These are phyloP conservation scores for Colletes collaris DNA, from an alignment of 2,888 invertebrate genomes.

Conservation along the genomic window DNA sequence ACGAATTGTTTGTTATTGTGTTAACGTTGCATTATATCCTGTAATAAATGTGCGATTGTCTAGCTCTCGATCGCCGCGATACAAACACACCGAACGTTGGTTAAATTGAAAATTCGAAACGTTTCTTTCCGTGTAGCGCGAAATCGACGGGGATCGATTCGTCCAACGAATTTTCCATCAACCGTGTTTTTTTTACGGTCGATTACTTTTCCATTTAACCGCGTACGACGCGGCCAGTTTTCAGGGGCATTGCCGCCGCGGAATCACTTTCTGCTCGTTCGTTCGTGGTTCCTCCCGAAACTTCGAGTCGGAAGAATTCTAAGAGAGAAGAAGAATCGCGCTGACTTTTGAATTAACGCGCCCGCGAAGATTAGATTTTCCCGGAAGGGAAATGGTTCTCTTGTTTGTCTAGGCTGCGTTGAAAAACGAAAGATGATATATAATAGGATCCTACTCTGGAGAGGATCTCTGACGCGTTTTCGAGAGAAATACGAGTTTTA, in stretches of 20 bases:
- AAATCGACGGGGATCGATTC: background rate
- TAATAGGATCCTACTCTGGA: background rate
- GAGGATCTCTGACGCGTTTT: background rate
- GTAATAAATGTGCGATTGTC: slow-evolving; percentile 36
- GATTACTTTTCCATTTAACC: slow-evolving; percentile 65
- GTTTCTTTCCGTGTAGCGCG: background rate
- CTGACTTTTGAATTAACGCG: background rate
- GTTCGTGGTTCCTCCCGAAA: slow-evolving; percentile 15
- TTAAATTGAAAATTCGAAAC: slow-evolving; percentile 10
- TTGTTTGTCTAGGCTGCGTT: background rate
- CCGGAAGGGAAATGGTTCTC: background rate
- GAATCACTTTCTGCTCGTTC: slow-evolving; percentile 31
- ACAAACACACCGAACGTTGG: slow-evolving; percentile 2
- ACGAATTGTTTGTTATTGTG: slow-evolving; percentile 10
- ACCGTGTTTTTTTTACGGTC: slow-evolving; percentile 56
- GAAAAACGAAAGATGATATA: slow-evolving; percentile 15
- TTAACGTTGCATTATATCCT: background rate
- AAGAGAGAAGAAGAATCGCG: background rate
- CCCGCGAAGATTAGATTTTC: background rate
- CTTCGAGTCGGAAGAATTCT: background rate
- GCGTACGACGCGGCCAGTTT: slow-evolving; percentile 9
- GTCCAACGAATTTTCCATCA: slow-evolving; percentile 42
- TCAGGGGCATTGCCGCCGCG: slow-evolving; percentile 7
- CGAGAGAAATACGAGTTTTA: slow-evolving; percentile 27
- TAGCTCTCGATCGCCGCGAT: background rate